Conservation (phyloP, 2,888 invertebrate species). For the Blomia tropicalis region DNA sequence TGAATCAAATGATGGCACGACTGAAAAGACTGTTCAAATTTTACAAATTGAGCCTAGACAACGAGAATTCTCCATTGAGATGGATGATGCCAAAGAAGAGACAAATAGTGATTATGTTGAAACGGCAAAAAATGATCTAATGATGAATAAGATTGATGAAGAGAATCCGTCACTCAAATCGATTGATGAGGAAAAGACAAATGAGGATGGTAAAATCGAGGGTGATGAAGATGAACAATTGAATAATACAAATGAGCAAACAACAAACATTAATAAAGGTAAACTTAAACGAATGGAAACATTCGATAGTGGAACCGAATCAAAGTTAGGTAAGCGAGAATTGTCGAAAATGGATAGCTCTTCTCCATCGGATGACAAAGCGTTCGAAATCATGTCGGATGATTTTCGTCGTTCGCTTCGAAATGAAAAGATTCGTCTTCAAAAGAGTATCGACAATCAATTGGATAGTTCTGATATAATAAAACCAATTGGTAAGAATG, state of each 20-base stretch:
- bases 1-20: not conserved
- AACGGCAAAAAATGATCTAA: too few species aligned
- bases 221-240: not conserved
- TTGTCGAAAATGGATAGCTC: not conserved
- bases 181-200: not conserved
- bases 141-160: not conserved
- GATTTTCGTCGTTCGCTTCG: slow-evolving; percentile 21
- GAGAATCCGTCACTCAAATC: not conserved
- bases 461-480: slow-evolving; percentile 10
- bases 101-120: not conserved
- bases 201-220: not conserved
- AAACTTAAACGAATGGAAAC: not conserved
- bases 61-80: not conserved
- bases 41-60: slow-evolving; percentile 10
- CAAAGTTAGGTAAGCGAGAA: not conserved
- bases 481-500: not conserved
- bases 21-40: not conserved
- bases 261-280: not conserved
- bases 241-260: not conserved
- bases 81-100: not conserved
- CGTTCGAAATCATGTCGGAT: slow-evolving; percentile 23
- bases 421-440: slow-evolving; percentile 23
- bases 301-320: not conserved
- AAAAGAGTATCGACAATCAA: slow-evolving; percentile 21
- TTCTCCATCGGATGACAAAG: slow-evolving; percentile 10